A percentile compares a stretch with the other conserved stretches of the same genome.
Conservation (phyloP, 2,797 vertebrate species). For the Enteromius anoplus region DNA sequence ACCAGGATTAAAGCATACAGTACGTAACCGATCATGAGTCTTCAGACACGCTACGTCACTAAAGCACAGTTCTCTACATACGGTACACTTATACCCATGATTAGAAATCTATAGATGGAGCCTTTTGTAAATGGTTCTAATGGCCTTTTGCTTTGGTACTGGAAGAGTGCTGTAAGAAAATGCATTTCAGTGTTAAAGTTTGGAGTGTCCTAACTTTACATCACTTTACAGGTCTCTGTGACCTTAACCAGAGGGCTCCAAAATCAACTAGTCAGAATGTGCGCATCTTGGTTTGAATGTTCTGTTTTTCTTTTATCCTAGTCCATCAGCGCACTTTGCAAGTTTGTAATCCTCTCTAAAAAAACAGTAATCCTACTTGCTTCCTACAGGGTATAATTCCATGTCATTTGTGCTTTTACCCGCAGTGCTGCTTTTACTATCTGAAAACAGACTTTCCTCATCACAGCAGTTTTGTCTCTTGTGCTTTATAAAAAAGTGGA, state of each 20-base stretch:
- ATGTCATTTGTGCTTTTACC: constrained; percentile 72
- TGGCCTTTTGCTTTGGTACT: background rate
- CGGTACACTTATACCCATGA: background rate
- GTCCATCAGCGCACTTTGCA: constrained; percentile 75
- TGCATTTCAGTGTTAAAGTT: background rate
- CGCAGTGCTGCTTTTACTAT: constrained; percentile 36
- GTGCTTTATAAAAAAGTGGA: background rate
- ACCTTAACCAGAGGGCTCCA: constrained; percentile 22
- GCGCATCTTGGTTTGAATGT: constrained; percentile 55
- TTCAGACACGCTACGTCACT: background rate
- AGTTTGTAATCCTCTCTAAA: constrained; percentile 77
- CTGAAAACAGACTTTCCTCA: constrained; percentile 16
- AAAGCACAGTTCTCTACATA: background rate
- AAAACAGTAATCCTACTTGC: constrained; percentile 73
- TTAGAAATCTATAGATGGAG: background rate
- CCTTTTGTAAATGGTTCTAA: background rate
- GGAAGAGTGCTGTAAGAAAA: background rate
- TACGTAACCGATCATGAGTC: background rate
- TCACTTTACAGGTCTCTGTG: background rate
- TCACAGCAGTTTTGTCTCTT: background rate
- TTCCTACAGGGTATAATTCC: constrained; percentile 75
- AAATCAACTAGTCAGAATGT: constrained; percentile 34
- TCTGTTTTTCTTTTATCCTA: constrained; percentile 67
- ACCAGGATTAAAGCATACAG: constrained; percentile 8
- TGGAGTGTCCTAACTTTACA: constrained; percentile 1